phyloP scores from a whole-genome alignment of 2,113 vertebrate genomes.

The Microtus oregoni region DNA sequence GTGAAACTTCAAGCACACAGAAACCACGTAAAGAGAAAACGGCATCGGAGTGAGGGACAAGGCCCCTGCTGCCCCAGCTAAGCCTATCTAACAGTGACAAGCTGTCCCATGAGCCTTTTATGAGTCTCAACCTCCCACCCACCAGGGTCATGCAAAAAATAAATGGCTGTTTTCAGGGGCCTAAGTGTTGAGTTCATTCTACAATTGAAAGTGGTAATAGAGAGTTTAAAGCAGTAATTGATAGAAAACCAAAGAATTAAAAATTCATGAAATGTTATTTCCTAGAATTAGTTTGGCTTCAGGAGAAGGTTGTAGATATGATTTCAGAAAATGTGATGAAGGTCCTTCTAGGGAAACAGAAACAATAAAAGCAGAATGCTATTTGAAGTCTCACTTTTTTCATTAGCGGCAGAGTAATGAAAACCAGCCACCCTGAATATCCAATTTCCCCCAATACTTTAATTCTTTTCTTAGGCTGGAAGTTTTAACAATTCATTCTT shows the following conservation, averaged over 20 bases:
- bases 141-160: not conserved
- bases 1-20: not conserved
- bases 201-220: not conserved
- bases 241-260: constrained; percentile 40
- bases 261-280: constrained; percentile 38
- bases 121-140: not conserved
- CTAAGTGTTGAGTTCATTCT: not conserved
- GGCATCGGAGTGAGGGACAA: not conserved
- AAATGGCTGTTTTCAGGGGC: not conserved
- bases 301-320: constrained; percentile 39
- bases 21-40: not conserved
- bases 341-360: constrained; percentile 61
- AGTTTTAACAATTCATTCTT: constrained; percentile 79
- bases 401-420: constrained; percentile 80
- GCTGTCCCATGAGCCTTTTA: rapidly evolving
- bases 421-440: constrained; percentile 80
- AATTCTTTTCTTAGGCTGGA: constrained; percentile 82
- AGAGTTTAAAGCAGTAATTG: constrained; percentile 28
- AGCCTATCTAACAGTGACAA: not conserved
- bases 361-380: constrained; percentile 78
- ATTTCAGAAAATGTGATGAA: constrained; percentile 62
- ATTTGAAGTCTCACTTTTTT: constrained; percentile 82
- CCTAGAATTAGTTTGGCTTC: constrained; percentile 31
- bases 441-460: constrained; percentile 80
- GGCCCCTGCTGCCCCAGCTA: not conserved